Percentiles rank a stretch among this genome's conserved stretches.
Conservation (phyloP, 1,140 invertebrate species). For the Oreohelix idahoensis region DNA sequence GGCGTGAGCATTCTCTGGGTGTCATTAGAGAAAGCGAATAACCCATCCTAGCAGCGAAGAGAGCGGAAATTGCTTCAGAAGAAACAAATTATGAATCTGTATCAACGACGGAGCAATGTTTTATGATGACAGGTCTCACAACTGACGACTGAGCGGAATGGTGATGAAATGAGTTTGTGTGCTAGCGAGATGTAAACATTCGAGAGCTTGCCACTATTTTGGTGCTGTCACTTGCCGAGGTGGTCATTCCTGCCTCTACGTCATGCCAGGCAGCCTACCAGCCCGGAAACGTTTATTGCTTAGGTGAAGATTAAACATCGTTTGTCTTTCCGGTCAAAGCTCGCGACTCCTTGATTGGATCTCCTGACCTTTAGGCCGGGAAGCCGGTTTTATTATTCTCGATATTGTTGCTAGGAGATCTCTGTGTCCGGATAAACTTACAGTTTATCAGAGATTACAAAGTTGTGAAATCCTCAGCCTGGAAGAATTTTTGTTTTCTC, state of each 20-base stretch:
- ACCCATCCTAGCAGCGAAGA: not conserved
- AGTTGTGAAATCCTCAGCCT: no score
- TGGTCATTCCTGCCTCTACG: not conserved
- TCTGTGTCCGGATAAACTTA: constrained; percentile 34
- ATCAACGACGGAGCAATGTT: not conserved
- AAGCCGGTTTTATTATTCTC: constrained; percentile 1
- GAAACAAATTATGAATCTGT: constrained; percentile 22
- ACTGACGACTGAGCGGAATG: constrained; percentile 10
- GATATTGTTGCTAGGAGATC: constrained; percentile 30
- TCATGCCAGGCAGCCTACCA: not conserved
- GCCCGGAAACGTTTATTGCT: constrained; percentile 27
- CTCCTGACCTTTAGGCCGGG: not conserved
- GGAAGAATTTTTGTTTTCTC: no score
- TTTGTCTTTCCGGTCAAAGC: constrained; percentile 34
- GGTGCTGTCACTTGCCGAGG: not conserved
- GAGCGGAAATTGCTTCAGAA: not conserved
- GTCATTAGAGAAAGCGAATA: no score
- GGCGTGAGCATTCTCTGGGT: no score
- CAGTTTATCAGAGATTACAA: constrained; percentile 34
- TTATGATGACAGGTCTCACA: constrained; percentile 26
- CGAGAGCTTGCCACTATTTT: constrained; percentile 3
- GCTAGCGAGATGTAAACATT: not conserved
- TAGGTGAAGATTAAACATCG: constrained; percentile 39
- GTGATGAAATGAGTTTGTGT: constrained; percentile 23
- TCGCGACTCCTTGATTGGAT: constrained; percentile 32